Evolutionary conservation across 2,888 invertebrate species (phyloP).

Genomic region (Euzophera pinguis): DNA sequence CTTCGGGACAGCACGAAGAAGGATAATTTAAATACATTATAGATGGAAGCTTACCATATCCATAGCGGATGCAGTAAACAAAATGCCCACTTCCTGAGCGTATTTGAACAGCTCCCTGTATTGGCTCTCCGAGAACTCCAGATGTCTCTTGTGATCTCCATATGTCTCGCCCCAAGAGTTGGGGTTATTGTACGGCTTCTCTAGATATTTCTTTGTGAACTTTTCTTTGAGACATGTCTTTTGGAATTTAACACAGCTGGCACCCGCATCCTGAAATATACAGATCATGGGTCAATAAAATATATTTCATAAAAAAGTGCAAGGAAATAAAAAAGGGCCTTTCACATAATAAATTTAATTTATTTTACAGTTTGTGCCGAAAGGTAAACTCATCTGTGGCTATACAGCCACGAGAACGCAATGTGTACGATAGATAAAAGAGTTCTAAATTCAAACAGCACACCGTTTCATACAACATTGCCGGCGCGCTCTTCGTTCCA

Average conservation of each 20-base stretch:
- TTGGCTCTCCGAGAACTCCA: slow-evolving; percentile 86
- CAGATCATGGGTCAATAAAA: neutral
- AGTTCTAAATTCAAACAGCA: too few relatives aligned
- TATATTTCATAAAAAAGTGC: too few relatives aligned
- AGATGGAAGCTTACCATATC: slow-evolving; percentile 78
- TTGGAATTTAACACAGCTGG: slow-evolving; percentile 92
- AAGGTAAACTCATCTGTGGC: too few relatives aligned
- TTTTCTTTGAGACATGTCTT: slow-evolving; percentile 86
- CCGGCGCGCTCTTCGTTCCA: too few relatives aligned
- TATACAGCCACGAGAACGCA: too few relatives aligned
- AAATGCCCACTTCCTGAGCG: slow-evolving; percentile 81
- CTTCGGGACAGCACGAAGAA: too few relatives aligned
- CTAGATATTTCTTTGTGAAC: slow-evolving; percentile 84
- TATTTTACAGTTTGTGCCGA: too few relatives aligned
- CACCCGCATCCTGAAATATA: slow-evolving; percentile 82
- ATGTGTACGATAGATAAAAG: too few relatives aligned
- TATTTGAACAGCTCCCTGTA: slow-evolving; percentile 82
- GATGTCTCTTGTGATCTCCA: slow-evolving; percentile 86
- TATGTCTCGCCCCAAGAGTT: slow-evolving; percentile 90
- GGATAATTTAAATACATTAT: neutral
- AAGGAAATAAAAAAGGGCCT: too few relatives aligned
- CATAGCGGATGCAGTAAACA: slow-evolving; percentile 91
- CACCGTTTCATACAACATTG: too few relatives aligned
- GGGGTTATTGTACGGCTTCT: slow-evolving; percentile 79
- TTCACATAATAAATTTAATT: too few relatives aligned